phyloP scores from a whole-genome alignment of 2,888 invertebrate genomes.

The Allygus modestus region DNA sequence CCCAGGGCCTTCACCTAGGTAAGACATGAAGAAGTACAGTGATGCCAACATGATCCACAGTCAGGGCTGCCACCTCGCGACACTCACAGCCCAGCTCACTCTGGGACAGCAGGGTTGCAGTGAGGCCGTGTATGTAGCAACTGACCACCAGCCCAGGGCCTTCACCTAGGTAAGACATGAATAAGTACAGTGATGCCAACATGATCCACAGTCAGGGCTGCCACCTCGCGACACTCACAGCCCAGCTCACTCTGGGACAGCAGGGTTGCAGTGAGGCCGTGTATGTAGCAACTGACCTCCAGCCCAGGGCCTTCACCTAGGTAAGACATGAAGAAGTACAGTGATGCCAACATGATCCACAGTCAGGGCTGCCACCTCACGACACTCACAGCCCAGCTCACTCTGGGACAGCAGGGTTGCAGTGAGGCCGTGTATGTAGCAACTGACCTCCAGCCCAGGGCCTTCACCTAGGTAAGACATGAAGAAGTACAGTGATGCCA shows the following conservation, averaged over 20 bases:
- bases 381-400: constrained; percentile 72
- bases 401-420: constrained; percentile 76
- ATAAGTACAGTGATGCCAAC: constrained; percentile 72
- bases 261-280: constrained; percentile 74
- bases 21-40: constrained; percentile 67
- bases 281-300: constrained; percentile 74
- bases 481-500: constrained; percentile 70
- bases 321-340: constrained; percentile 65
- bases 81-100: constrained; percentile 74
- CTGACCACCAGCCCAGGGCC: constrained; percentile 69
- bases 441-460: constrained; percentile 70
- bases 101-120: constrained; percentile 75
- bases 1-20: constrained; percentile 15
- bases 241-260: constrained; percentile 76
- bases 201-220: constrained; percentile 73
- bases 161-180: constrained; percentile 10
- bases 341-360: constrained; percentile 74
- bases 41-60: constrained; percentile 74
- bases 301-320: constrained; percentile 23
- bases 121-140: constrained; percentile 75
- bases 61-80: constrained; percentile 63
- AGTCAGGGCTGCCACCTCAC: constrained; percentile 65
- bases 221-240: constrained; percentile 61
- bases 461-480: constrained; percentile 17
- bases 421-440: constrained; percentile 75